phyloP scores from a whole-genome alignment of 2,888 invertebrate species.

The Caenorhabditis sinica region DNA sequence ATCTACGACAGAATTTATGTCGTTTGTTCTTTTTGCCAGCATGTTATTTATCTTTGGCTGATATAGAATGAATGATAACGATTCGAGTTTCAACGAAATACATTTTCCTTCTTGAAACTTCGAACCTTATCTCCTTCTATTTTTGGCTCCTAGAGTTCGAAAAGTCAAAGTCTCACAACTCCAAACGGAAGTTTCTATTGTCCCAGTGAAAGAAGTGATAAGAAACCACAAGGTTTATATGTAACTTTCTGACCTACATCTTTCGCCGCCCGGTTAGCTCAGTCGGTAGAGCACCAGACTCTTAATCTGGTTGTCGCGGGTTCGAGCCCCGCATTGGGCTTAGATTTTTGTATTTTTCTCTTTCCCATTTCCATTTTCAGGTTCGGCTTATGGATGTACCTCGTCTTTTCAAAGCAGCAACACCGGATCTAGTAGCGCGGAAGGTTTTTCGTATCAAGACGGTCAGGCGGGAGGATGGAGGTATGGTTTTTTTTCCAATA shows the following conservation, averaged over 20 bases:
- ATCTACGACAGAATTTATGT: constrained; percentile 9
- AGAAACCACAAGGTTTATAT: constrained; percentile 82
- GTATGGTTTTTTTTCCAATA: constrained; percentile 25
- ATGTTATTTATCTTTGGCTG: constrained; percentile 4
- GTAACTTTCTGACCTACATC: constrained; percentile 1
- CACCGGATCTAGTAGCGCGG: constrained; percentile 63
- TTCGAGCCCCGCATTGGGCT: constrained; percentile 83
- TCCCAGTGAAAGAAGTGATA: constrained; percentile 39
- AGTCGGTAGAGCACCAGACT: constrained; percentile 83
- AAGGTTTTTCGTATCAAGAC: constrained; percentile 63
- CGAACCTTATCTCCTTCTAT: constrained; percentile 12
- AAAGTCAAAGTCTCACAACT: constrained; percentile 15
- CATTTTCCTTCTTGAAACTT: not conserved
- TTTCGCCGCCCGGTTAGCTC: constrained; percentile 80
- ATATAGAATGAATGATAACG: constrained; percentile 7
- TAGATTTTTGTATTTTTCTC: constrained; percentile 21
- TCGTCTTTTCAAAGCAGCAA: constrained; percentile 64
- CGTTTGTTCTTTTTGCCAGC: constrained; percentile 19
- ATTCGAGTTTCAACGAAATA: constrained; percentile 20
- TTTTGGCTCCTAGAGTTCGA: constrained; percentile 12
- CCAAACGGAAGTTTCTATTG: not conserved
- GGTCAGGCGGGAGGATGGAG: constrained; percentile 49
- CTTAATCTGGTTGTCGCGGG: constrained; percentile 83
- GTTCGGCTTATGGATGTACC: constrained; percentile 52
- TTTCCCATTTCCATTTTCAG: constrained; percentile 76